These are phyloP conservation scores for Myotis lucifugus DNA, from an alignment of 2,113 vertebrate species.

Conservation along the genomic window DNA sequence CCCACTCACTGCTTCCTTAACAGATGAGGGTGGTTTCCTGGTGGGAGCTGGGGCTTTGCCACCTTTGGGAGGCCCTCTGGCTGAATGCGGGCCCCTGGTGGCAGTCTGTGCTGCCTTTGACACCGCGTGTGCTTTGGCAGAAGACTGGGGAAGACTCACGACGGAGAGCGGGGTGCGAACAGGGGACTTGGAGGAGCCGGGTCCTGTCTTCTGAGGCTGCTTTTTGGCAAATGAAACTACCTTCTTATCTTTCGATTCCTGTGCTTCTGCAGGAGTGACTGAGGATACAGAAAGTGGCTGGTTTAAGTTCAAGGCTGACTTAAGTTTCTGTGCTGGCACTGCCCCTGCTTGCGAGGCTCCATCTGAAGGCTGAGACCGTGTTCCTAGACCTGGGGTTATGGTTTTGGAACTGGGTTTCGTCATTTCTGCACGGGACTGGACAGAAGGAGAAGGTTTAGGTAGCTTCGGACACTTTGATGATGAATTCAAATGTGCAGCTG, in stretches of 20 bases:
- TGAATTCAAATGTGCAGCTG: constrained; percentile 29
- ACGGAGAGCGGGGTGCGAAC: constrained; percentile 81
- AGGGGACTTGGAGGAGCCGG: constrained; percentile 74
- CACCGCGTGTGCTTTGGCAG: constrained; percentile 56
- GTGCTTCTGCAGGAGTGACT: constrained; percentile 65
- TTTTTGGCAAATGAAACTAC: constrained; percentile 57
- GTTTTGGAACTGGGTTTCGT: constrained; percentile 73
- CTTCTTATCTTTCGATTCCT: constrained; percentile 66
- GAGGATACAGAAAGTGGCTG: constrained; percentile 71
- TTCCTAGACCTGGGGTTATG: not conserved
- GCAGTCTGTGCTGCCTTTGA: constrained; percentile 70
- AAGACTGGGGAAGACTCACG: constrained; percentile 86
- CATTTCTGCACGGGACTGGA: constrained; percentile 63
- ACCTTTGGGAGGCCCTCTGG: constrained; percentile 62
- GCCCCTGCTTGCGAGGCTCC: constrained; percentile 34
- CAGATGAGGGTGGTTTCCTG: constrained; percentile 30
- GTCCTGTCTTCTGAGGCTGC: constrained; percentile 50
- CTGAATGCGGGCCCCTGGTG: constrained; percentile 54
- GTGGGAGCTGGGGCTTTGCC: constrained; percentile 6
- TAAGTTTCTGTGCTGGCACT: constrained; percentile 58
- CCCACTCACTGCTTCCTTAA: constrained; percentile 49
- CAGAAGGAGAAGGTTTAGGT: constrained; percentile 66
- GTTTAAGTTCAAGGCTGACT: constrained; percentile 66
- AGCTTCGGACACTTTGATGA: not conserved
- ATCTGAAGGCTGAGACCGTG: not conserved